Percentiles rank a stretch among this genome's conserved stretches.
These are phyloP conservation scores for Hippasteria phrygiana DNA, from an alignment of 53 echinoderm and acorn worm genomes.

Conservation along the genomic window DNA sequence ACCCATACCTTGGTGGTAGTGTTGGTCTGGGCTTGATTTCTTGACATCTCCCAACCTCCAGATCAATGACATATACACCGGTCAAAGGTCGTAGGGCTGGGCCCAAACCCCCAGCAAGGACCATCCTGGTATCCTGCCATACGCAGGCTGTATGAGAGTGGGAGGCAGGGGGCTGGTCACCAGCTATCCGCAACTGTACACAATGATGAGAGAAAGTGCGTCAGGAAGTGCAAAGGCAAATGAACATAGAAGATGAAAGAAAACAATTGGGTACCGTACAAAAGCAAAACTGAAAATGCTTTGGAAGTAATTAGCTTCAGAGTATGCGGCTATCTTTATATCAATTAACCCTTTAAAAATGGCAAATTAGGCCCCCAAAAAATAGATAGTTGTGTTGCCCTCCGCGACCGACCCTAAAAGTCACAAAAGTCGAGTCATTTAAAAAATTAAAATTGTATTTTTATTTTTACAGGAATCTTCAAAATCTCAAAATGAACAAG, in stretches of 20 bases:
- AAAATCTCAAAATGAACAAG: too few relatives aligned
- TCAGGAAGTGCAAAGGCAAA: neutral
- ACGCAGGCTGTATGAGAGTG: slow-evolving; percentile 84
- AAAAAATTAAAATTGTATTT: too few relatives aligned
- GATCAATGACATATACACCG: slow-evolving; percentile 67
- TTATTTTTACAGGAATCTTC: too few relatives aligned
- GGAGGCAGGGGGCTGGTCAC: slow-evolving; percentile 65
- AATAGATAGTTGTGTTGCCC: too few relatives aligned
- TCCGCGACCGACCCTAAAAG: too few relatives aligned
- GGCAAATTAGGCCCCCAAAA: too few relatives aligned
- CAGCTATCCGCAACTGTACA: slow-evolving; percentile 48
- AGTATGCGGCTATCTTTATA: too few relatives aligned
- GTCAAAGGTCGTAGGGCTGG: slow-evolving; percentile 64
- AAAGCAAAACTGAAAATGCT: neutral
- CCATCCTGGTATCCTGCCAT: slow-evolving; percentile 69
- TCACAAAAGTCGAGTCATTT: too few relatives aligned
- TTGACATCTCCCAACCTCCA: slow-evolving; percentile 45
- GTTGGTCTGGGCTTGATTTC: slow-evolving; percentile 48
- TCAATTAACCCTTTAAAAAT: too few relatives aligned
- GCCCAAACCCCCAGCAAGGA: slow-evolving; percentile 84
- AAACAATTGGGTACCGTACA: neutral
- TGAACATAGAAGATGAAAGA: too few relatives aligned
- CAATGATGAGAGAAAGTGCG: too few relatives aligned
- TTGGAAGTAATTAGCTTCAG: too few relatives aligned
- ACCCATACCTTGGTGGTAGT: slow-evolving; percentile 75